Conservation (phyloP, 2,888 invertebrate genomes). For the Ctena decussata region DNA sequence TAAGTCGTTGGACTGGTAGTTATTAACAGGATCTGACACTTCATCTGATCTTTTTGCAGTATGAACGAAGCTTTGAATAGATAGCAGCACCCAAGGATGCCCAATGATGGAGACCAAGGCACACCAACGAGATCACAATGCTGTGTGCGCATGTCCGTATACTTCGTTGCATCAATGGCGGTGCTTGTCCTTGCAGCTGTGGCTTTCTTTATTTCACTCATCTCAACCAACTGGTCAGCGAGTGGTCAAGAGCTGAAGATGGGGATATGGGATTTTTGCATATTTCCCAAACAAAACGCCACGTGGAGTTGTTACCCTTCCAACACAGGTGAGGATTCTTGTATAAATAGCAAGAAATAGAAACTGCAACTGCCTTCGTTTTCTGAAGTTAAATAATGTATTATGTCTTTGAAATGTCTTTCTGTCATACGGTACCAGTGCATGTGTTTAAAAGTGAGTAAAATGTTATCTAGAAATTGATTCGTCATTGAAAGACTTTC, state of each 20-base stretch:
- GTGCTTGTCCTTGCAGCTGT: slow-evolving; percentile 63
- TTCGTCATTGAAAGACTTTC: too few relatives aligned
- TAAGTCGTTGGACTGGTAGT: too few relatives aligned
- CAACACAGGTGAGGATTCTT: slow-evolving; percentile 68
- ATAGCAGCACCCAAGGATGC: not conserved
- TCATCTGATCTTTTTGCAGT: not conserved
- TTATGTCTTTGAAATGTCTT: too few relatives aligned
- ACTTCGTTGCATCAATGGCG: slow-evolving; percentile 65
- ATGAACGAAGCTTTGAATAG: not conserved
- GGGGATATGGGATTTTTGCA: slow-evolving; percentile 72
- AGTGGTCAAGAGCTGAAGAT: slow-evolving; percentile 67
- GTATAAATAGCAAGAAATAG: too few relatives aligned
- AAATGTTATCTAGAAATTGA: too few relatives aligned
- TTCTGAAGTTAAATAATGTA: too few relatives aligned
- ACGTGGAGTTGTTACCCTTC: slow-evolving; percentile 64
- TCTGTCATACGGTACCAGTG: too few relatives aligned
- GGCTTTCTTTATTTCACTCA: slow-evolving; percentile 63
- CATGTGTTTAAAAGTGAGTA: too few relatives aligned
- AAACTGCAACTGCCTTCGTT: too few relatives aligned
- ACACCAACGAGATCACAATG: not conserved
- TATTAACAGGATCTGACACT: too few relatives aligned
- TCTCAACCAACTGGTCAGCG: slow-evolving; percentile 69
- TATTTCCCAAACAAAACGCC: slow-evolving; percentile 26
- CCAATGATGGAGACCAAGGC: not conserved
- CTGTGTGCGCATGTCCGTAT: slow-evolving; percentile 58